phyloP scores from a whole-genome alignment of 2,797 vertebrate genomes.

The Scolopax rusticola region DNA sequence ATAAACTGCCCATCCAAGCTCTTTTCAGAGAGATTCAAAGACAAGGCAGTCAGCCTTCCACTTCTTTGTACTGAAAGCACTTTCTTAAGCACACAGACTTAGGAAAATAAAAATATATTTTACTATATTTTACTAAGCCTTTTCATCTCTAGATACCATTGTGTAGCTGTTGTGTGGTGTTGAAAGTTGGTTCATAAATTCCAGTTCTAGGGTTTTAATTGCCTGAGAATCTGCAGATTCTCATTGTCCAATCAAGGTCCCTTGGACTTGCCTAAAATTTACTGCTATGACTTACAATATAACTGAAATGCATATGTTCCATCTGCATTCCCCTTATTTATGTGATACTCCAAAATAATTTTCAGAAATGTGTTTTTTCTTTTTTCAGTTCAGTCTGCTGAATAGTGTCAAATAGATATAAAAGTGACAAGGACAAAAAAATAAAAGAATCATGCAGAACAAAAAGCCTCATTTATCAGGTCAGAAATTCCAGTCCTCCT shows the following conservation, averaged over 20 bases:
- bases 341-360: background rate
- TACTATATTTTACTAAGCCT: background rate
- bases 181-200: background rate
- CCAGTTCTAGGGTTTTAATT: background rate
- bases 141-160: background rate
- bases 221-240: background rate
- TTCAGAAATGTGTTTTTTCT: background rate
- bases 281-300: background rate
- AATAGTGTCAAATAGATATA: background rate
- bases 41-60: background rate
- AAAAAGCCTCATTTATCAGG: slow-evolving; percentile 8
- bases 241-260: background rate
- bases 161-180: background rate
- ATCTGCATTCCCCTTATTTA: background rate
- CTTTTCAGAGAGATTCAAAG: background rate
- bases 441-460: background rate
- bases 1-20: background rate
- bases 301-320: background rate
- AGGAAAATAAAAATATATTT: background rate
- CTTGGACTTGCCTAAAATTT: background rate
- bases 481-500: background rate
- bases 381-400: background rate
- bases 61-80: background rate
- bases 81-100: background rate
- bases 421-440: background rate